Evolutionary conservation across 2,888 invertebrate species (phyloP), one percentile per base, ranked within the genome.

Genomic region (Caenorhabditis sinica): DNA sequence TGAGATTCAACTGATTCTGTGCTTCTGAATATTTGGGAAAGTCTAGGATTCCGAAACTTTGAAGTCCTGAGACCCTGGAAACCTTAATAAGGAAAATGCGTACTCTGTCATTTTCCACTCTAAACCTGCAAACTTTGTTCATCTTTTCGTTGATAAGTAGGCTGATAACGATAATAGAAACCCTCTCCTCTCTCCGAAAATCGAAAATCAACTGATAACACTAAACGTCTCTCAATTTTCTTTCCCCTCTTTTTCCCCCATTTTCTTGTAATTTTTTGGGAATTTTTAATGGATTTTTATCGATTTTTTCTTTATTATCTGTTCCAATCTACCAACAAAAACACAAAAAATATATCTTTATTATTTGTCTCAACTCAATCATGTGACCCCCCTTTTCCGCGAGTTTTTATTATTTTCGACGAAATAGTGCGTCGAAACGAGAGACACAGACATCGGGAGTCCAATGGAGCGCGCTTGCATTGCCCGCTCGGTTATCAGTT

Each of bases 381-480:
- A 69, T 77, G 68, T 63, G 75, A 75, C 45, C 66, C 13, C 36
- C 36, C 17, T 49, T 40, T 56, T 20, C 5, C n/a, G 49, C 17
- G 51, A 25, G 33, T 51, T 43, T 40, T 40, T 11, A 13, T 11
- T 30, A 51, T 49, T 66, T 17, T 43, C 40, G 9, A 11, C 40
- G 69, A 72, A 45, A 79, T 30, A 79, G 43, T 30, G 25, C n/a
- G 72, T 0, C 17, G 15, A 33, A 30, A 6, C 23, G 2, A 30
- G 69, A 79, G 79, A 79, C 71, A 56, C 45, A 79, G 79, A 72
- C 45, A 53, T 49, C 23, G 53, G 15, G 53, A 65, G 65, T 43
- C 3, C 71, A 36, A 43, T 45, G 20, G 79, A 36, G 79, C 79
- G 79, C 63, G 23, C 33, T 72, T 72, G 56, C 79, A n/a, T n/a